Evolutionary conservation across 1,140 invertebrate species (phyloP).

Genomic region (Meloidogyne exigua): DNA sequence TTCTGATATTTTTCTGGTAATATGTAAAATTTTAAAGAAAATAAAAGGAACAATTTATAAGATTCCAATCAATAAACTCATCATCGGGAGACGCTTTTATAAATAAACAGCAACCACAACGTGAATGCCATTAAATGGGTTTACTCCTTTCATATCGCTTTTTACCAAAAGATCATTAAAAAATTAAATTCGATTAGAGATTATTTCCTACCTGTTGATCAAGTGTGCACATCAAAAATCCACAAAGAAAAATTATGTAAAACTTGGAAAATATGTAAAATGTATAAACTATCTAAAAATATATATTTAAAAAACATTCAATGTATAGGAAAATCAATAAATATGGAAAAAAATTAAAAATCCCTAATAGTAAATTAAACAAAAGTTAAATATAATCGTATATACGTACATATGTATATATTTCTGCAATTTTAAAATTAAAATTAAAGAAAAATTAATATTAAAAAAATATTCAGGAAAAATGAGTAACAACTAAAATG

Average conservation of each 20-base stretch:
- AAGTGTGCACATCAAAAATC: background rate
- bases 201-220: background rate
- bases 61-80: background rate
- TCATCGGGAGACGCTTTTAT: constrained; percentile 29
- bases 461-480: no score
- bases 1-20: constrained; percentile 4
- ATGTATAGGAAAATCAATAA: background rate
- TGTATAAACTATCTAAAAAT: background rate
- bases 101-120: background rate
- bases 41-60: background rate
- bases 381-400: background rate
- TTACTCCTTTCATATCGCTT: background rate
- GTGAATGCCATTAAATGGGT: background rate
- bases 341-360: background rate
- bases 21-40: constrained; percentile 14
- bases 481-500: no score
- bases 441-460: no score
- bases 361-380: no score
- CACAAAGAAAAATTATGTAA: background rate
- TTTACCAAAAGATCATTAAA: background rate
- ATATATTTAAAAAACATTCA: background rate
- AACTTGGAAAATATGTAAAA: background rate
- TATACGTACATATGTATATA: no score
- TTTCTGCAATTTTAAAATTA: no score
- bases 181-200: no score